These are phyloP conservation scores for Dasysyrphus tricinctus DNA, from an alignment of 2,888 invertebrate genomes.

Conservation along the genomic window DNA sequence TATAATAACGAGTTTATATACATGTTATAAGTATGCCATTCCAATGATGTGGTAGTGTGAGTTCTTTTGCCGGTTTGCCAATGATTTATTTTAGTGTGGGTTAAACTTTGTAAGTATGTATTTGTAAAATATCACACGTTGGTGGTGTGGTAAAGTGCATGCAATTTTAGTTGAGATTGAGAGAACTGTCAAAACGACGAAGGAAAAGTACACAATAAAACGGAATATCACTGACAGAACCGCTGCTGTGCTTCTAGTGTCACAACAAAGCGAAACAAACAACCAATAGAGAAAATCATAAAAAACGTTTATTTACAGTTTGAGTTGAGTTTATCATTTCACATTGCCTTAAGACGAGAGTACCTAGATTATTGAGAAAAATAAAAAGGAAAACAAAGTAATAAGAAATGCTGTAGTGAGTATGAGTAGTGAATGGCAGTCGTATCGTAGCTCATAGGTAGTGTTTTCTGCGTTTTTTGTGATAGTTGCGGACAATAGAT, in stretches of 20 bases:
- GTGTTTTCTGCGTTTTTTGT: not conserved
- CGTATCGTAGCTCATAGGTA: not conserved
- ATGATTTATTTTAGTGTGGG: constrained; percentile 25
- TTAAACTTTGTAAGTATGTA: not conserved
- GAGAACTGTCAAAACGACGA: constrained; percentile 61
- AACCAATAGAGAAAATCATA: constrained; percentile 34
- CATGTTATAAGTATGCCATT: constrained; percentile 47
- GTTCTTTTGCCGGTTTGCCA: constrained; percentile 68
- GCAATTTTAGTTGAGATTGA: constrained; percentile 47
- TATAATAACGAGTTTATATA: constrained; percentile 63
- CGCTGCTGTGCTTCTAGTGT: constrained; percentile 5
- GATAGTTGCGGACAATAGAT: constrained; percentile 15
- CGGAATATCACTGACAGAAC: constrained; percentile 56
- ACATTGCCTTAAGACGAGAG: constrained; percentile 5
- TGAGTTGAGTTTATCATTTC: constrained; percentile 1
- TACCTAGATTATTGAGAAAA: constrained; percentile 3
- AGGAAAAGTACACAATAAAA: constrained; percentile 65
- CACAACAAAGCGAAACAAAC: constrained; percentile 64
- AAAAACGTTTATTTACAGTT: constrained; percentile 55
- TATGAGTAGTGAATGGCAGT: not conserved
- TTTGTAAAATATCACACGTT: not conserved
- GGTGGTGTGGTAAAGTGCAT: constrained; percentile 56
- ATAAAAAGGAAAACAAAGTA: not conserved
- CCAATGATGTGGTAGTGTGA: constrained; percentile 35
- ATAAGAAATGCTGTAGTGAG: not conserved